A percentile compares a stretch with the other conserved stretches of the same genome.
phyloP scores from a whole-genome alignment of 37 sponge, comb jelly and placozoan species.

The Ianthella basta region DNA sequence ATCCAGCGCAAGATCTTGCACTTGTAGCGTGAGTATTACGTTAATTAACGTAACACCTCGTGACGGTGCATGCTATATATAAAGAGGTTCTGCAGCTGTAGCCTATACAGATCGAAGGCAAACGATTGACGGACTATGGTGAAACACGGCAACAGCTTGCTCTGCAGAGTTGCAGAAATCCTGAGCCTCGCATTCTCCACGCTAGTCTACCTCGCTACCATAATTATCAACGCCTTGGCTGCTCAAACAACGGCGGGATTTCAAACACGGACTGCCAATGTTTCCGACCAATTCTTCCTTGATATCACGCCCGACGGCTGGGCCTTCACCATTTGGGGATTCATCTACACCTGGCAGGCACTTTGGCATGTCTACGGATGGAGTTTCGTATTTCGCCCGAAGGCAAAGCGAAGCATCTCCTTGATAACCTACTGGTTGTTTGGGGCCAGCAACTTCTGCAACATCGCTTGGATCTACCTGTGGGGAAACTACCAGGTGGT shows the following conservation, averaged over 20 bases:
- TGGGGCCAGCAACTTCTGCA: background rate
- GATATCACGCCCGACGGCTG: conserved; percentile 16
- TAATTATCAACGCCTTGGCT: background rate
- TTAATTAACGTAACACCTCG: no score
- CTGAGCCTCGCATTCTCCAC: conserved; percentile 3
- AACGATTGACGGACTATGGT: background rate
- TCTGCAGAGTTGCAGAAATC: background rate
- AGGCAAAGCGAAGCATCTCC: conserved; percentile 14
- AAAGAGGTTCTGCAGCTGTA: no score
- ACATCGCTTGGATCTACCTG: conserved; percentile 16
- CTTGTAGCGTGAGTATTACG: no score
- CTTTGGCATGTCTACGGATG: conserved; percentile 27
- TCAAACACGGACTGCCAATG: background rate
- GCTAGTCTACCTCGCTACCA: background rate
- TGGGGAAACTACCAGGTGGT: conserved; percentile 16
- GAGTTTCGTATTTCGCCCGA: conserved; percentile 17
- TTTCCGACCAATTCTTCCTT: background rate
- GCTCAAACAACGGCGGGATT: background rate
- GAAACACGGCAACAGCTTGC: background rate
- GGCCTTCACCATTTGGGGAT: conserved; percentile 29
- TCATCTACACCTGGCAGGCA: conserved; percentile 35
- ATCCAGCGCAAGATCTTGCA: no score
- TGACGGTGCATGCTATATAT: no score
- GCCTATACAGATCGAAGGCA: background rate
- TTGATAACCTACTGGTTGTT: conserved; percentile 14